These are phyloP conservation scores for Leucophora obtusa DNA, from an alignment of 2,888 invertebrate species.

Conservation along the genomic window DNA sequence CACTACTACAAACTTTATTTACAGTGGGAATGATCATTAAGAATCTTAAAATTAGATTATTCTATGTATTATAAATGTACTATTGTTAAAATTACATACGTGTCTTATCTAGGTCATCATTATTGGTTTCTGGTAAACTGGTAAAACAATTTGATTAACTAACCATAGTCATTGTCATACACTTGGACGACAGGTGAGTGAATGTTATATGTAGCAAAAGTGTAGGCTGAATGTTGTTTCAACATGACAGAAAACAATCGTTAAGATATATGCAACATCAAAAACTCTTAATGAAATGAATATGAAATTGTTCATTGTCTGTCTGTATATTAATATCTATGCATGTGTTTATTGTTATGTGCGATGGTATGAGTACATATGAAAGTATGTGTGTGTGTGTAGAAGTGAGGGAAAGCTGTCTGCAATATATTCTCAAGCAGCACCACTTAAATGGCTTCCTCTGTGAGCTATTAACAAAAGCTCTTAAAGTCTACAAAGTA, in stretches of 20 bases:
- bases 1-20: background rate
- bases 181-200: background rate
- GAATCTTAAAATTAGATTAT: conserved; percentile 28
- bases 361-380: background rate
- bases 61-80: conserved; percentile 5
- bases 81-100: conserved; percentile 17
- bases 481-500: conserved; percentile 61
- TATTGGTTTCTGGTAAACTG: conserved; percentile 39
- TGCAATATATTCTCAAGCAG: conserved; percentile 75
- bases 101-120: conserved; percentile 57
- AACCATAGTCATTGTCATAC: conserved; percentile 20
- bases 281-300: conserved; percentile 38
- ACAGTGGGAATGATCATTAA: conserved; percentile 10
- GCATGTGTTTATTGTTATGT: too few relatives aligned
- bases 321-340: too few relatives aligned
- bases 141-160: conserved; percentile 56
- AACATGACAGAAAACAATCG: conserved; percentile 39
- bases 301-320: conserved; percentile 11
- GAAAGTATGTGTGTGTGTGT: conserved; percentile 4
- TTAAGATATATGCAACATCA: conserved; percentile 12
- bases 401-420: conserved; percentile 65
- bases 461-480: conserved; percentile 64
- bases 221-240: conserved; percentile 33
- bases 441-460: conserved; percentile 77
- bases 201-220: background rate